Evolutionary conservation across 2,888 invertebrate species (phyloP), one percentile per base, ranked within the genome.

Genomic region (Melanophora roralis): DNA sequence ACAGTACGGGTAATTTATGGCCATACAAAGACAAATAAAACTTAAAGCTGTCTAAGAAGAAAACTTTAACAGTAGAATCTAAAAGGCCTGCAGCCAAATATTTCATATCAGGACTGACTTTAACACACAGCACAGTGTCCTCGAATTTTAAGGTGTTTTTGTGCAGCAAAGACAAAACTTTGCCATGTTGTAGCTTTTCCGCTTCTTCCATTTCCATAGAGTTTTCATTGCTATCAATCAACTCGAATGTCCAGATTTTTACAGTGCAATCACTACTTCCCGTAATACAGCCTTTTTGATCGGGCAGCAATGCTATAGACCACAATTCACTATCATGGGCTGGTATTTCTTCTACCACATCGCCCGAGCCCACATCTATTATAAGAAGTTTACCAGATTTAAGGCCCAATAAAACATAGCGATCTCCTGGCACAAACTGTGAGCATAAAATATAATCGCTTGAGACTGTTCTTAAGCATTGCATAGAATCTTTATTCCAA

Each of bases 11-110:
- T 62, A 98, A 91, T 87, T 97, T 97, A 91, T 99, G 99, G 0
- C 99, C 99, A 89, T 99, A 99, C 0, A 99, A 92, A 0, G 97
- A 96, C 19, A 98, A 89, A 90, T 97, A 98, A 89, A 98, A 97
- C 94, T 99, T 99, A 83, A 98, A 95, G 0, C 96, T 94, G 87
- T 99, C 98, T 55, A 95, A 89, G 88, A 97, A 99, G 91, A 98
- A 98, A 84, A 99, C 94, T 90, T 98, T 97, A 0, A 98, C 96
- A 0, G 98, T 99, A 7, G 94, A 95, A 90, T 99, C 98, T 51
- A 99, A 91, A 5, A 99, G 91, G 0, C 97, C 95, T 5, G 96
- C 96, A 0, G 98, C 97, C 21, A 99, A 90, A 85, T 97, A 95
- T 90, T 95, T 95, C 85, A 93, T 94, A 89, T 98, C 95, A 0